A percentile compares a stretch with the other conserved stretches of the same genome.
phyloP scores from a whole-genome alignment of 1,140 invertebrate species.

The Triops longicaudatus region DNA sequence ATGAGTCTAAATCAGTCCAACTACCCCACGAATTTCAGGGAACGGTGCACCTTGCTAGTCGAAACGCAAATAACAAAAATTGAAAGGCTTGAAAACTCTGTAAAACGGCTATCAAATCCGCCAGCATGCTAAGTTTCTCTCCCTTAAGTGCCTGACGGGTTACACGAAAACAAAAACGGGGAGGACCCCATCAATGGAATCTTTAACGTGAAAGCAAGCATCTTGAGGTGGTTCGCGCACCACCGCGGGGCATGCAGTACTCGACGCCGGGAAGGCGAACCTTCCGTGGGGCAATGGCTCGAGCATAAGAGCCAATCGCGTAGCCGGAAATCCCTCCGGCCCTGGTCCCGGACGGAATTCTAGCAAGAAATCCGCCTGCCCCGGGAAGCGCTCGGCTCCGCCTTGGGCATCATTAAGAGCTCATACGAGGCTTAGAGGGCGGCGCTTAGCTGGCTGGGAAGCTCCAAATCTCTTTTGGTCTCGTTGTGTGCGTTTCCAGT shows the following conservation, averaged over 20 bases:
- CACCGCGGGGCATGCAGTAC: neutral
- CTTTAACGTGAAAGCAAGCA: neutral
- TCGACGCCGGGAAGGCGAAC: neutral
- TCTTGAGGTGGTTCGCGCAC: neutral
- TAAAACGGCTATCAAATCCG: neutral
- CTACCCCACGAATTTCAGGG: too few relatives aligned
- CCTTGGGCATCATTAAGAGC: constrained; percentile 14
- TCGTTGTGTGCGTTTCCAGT: neutral
- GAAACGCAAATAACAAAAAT: neutral
- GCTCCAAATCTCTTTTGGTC: neutral
- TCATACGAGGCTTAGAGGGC: neutral
- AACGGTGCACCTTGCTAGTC: too few relatives aligned
- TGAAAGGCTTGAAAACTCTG: neutral
- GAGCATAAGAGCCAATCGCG: neutral
- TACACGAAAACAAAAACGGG: constrained; percentile 4
- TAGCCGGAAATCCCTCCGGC: neutral
- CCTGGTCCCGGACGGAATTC: neutral
- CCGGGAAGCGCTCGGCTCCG: neutral
- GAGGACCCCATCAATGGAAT: neutral
- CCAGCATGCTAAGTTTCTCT: neutral
- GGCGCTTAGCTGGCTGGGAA: neutral
- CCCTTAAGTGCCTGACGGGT: neutral
- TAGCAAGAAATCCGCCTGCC: neutral
- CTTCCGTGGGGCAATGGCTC: neutral
- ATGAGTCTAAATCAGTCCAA: too few relatives aligned